A percentile compares a stretch with the other conserved stretches of the same genome.
Conservation (phyloP, 2,113 vertebrate genomes). For the Patagioenas fasciata region DNA sequence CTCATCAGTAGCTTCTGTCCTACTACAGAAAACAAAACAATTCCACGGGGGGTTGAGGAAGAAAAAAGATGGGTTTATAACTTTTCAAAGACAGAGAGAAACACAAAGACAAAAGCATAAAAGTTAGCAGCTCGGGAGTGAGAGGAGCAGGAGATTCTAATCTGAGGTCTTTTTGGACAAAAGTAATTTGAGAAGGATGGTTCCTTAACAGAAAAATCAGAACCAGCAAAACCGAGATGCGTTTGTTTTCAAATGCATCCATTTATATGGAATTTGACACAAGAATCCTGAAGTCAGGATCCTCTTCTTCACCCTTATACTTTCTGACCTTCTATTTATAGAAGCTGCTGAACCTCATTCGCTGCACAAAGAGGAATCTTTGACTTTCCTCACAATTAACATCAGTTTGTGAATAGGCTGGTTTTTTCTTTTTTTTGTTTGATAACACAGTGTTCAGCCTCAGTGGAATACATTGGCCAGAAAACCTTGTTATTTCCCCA, state of each 20-base stretch:
- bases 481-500: not conserved
- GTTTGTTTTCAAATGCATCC: not conserved
- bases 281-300: not conserved
- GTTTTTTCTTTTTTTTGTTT: not conserved
- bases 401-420: not conserved
- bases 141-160: not conserved
- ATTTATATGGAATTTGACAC: not conserved
- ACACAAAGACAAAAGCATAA: not conserved
- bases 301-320: not conserved
- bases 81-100: not conserved
- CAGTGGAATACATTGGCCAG: not conserved
- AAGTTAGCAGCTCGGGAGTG: not conserved
- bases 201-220: not conserved
- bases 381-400: not conserved
- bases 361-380: not conserved
- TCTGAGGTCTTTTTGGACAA: not conserved
- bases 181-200: not conserved
- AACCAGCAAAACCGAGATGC: not conserved
- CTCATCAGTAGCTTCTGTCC: not conserved
- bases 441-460: fast-evolving
- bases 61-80: not conserved
- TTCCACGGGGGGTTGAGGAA: not conserved
- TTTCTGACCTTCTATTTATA: not conserved
- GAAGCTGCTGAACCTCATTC: not conserved
- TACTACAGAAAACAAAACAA: not conserved